phyloP scores from a whole-genome alignment of 2,888 invertebrate species.

The Agrochola lota region DNA sequence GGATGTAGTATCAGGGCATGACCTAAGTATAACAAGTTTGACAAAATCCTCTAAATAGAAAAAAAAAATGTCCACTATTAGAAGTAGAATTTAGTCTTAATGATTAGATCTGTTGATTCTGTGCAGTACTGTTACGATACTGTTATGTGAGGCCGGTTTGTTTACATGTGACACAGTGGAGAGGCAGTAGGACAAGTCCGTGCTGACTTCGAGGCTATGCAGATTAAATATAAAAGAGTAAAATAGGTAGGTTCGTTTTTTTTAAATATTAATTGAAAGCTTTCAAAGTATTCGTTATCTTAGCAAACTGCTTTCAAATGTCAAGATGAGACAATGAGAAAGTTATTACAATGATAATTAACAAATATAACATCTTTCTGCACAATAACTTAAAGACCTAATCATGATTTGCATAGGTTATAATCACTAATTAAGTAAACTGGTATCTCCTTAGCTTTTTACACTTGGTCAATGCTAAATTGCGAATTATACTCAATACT shows the following conservation, averaged over 20 bases:
- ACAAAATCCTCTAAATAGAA: neutral
- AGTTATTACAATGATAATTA: too few relatives aligned
- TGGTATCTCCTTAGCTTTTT: neutral
- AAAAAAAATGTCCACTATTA: constrained; percentile 10
- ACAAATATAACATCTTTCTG: neutral
- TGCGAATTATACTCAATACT: neutral
- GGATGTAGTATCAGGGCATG: neutral
- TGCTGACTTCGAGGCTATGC: neutral
- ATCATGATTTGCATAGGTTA: neutral
- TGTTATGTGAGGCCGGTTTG: constrained; percentile 47
- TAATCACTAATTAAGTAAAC: too few relatives aligned
- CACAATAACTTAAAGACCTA: neutral
- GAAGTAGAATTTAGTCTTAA: constrained; percentile 41
- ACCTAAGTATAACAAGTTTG: neutral
- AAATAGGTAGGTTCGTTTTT: neutral
- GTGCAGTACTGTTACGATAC: constrained; percentile 51
- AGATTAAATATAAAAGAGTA: too few relatives aligned
- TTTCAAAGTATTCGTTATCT: neutral
- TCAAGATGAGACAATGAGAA: neutral
- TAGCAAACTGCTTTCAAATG: neutral
- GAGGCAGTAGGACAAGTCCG: constrained; percentile 25
- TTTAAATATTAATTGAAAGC: neutral
- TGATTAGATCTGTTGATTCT: constrained; percentile 36
- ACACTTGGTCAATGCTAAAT: too few relatives aligned
- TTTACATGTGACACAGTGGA: constrained; percentile 22